phyloP scores from a whole-genome alignment of 2,113 vertebrate species.

The Trichomycterus rosablanca region DNA sequence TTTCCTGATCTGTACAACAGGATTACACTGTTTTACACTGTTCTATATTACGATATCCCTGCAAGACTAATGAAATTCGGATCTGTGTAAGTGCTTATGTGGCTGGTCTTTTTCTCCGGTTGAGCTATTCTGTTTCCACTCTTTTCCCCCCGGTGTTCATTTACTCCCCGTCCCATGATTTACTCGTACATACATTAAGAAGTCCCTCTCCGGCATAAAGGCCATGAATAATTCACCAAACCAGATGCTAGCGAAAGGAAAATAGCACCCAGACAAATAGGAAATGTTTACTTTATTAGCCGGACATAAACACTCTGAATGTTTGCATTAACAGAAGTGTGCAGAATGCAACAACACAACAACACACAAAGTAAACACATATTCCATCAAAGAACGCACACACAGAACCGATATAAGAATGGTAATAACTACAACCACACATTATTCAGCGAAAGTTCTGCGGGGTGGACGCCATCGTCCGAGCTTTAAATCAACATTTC shows the following conservation, averaged over 20 bases:
- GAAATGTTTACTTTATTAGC: constrained; percentile 26
- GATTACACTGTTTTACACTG: too few species aligned
- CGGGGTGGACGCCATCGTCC: constrained; percentile 36
- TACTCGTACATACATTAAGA: constrained; percentile 58
- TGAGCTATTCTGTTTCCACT: not conserved
- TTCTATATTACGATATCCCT: too few species aligned
- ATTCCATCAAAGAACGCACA: not conserved
- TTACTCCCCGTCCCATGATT: constrained; percentile 48
- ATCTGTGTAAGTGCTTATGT: not conserved
- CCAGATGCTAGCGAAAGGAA: constrained; percentile 22
- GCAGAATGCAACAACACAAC: not conserved
- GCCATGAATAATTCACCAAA: constrained; percentile 48
- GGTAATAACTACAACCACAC: constrained; percentile 10
- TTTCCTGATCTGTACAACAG: too few species aligned
- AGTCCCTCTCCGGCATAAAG: constrained; percentile 44
- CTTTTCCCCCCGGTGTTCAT: constrained; percentile 45
- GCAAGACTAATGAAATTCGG: not conserved
- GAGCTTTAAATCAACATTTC: constrained; percentile 40
- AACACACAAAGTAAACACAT: not conserved
- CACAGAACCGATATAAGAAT: not conserved
- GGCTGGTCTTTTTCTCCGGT: constrained; percentile 17
- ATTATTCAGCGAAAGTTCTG: constrained; percentile 24
- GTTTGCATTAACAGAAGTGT: not conserved
- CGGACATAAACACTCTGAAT: constrained; percentile 1
- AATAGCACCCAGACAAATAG: constrained; percentile 12